Evolutionary conservation across 2,113 vertebrate species (phyloP).

Genomic region (Nycticryphes semicollaris): DNA sequence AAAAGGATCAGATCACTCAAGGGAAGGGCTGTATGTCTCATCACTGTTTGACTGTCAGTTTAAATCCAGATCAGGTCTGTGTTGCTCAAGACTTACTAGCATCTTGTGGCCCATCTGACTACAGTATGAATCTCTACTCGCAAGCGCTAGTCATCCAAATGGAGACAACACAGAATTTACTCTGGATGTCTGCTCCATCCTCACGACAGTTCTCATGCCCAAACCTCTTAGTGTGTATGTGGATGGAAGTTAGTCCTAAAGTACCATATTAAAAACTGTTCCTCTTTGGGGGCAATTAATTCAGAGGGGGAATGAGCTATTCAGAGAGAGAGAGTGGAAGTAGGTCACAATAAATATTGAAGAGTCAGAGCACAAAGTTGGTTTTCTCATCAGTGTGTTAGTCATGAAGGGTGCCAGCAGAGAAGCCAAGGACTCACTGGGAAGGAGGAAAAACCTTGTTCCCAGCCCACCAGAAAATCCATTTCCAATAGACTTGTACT

Average conservation of each 20-base stretch:
- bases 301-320: background rate
- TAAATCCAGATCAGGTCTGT: background rate
- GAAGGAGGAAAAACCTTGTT: background rate
- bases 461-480: background rate
- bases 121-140: background rate
- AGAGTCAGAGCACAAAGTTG: background rate
- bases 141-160: background rate
- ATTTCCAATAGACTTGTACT: background rate
- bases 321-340: background rate
- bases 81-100: background rate
- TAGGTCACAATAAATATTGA: background rate
- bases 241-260: background rate
- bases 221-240: background rate
- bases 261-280: background rate
- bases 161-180: background rate
- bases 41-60: background rate
- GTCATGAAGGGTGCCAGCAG: background rate
- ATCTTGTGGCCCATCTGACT: background rate
- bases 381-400: background rate
- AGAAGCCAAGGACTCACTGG: background rate
- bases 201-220: background rate
- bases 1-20: background rate
- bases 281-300: background rate
- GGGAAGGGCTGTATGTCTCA: background rate
- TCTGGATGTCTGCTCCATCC: background rate